Evolutionary conservation across 2,113 vertebrate species (phyloP).

Genomic region (Leptobrachium ailaonicum): DNA sequence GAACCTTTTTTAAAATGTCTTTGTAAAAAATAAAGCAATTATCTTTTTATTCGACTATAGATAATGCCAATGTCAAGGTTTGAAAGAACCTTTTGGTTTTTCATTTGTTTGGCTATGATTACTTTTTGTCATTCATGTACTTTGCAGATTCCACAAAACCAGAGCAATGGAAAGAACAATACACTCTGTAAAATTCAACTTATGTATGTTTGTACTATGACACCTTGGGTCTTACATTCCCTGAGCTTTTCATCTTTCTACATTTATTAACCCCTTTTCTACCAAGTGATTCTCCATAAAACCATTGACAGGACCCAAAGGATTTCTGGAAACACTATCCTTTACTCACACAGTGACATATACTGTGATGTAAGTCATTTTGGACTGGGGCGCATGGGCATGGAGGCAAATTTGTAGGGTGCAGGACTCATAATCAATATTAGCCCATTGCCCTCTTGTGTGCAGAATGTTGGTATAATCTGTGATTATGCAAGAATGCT

Average conservation of each 20-base stretch:
- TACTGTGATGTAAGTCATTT: no score
- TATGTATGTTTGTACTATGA: background rate
- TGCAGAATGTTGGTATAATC: no score
- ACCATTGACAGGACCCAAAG: no score
- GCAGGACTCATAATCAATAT: no score
- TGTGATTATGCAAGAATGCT: no score
- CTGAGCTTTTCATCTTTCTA: background rate
- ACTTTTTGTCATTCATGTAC: slow-evolving; percentile 18
- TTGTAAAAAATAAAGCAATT: slow-evolving; percentile 14
- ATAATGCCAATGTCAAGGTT: slow-evolving; percentile 16
- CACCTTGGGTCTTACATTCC: background rate
- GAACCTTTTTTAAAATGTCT: slow-evolving; percentile 12
- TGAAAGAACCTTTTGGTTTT: slow-evolving; percentile 15
- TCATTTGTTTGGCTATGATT: slow-evolving; percentile 27
- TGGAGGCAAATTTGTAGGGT: no score
- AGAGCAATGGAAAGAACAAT: background rate
- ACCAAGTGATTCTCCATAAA: no score
- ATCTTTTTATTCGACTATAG: slow-evolving; percentile 17
- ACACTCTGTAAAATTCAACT: background rate
- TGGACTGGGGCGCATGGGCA: no score
- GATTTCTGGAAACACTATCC: no score
- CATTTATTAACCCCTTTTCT: no score
- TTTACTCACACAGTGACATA: no score
- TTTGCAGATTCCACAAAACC: background rate
- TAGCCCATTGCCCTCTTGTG: no score